Evolutionary conservation across 2,113 vertebrate species (phyloP).

Genomic region (Suncus etruscus): DNA sequence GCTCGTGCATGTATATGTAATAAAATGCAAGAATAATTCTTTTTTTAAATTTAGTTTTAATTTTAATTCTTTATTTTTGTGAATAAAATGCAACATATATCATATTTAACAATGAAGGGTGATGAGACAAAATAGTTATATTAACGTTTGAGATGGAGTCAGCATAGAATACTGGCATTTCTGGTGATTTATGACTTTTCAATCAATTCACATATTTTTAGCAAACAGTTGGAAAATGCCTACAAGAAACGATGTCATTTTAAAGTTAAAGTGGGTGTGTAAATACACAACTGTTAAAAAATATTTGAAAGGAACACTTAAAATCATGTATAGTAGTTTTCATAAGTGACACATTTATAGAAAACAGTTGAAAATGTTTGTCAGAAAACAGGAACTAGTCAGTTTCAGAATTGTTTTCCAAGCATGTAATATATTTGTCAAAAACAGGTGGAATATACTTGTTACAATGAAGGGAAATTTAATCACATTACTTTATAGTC

Average conservation of each 20-base stretch:
- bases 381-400: conserved; percentile 49
- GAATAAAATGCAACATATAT: conserved; percentile 81
- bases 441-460: conserved; percentile 21
- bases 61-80: conserved; percentile 83
- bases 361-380: conserved; percentile 51
- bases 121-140: conserved; percentile 70
- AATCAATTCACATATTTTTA: conserved; percentile 55
- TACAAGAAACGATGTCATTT: conserved; percentile 53
- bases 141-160: conserved; percentile 50
- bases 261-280: conserved; percentile 2
- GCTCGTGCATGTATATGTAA: no score
- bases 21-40: no score
- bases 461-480: background rate
- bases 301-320: conserved; percentile 35
- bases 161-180: conserved; percentile 71
- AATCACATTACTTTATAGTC: conserved; percentile 73
- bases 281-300: background rate
- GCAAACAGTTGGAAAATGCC: conserved; percentile 69
- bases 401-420: conserved; percentile 5
- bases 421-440: background rate
- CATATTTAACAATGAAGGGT: conserved; percentile 70
- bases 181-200: conserved; percentile 69
- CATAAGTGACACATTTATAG: conserved; percentile 55
- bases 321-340: conserved; percentile 57
- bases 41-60: conserved; percentile 53